Percentiles rank a stretch among this genome's conserved stretches.
Evolutionary conservation across 2,113 vertebrate genomes (phyloP).

Genomic region (Elanus axillaris): DNA sequence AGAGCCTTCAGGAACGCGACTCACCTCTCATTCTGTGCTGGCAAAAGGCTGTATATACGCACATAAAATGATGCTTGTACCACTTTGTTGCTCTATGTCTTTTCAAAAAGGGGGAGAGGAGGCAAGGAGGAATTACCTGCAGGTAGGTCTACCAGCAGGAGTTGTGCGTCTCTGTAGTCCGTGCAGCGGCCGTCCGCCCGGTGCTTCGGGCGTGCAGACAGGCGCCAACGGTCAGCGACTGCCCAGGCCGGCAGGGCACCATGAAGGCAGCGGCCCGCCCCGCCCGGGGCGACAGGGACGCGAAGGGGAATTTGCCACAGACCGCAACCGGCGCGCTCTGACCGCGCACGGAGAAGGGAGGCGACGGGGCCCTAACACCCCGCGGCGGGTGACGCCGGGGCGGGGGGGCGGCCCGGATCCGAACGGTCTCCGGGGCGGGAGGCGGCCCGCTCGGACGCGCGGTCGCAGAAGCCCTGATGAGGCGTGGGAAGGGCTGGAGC

Average conservation of each 20-base stretch:
- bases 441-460: rapidly evolving
- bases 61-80: rapidly evolving
- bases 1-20: rapidly evolving
- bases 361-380: background rate
- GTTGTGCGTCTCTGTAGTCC: rapidly evolving
- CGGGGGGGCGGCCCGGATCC: background rate
- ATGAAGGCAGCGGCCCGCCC: background rate
- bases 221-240: rapidly evolving
- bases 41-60: background rate
- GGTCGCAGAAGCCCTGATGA: background rate
- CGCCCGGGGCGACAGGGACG: rapidly evolving
- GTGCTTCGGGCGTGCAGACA: background rate
- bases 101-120: background rate
- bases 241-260: background rate
- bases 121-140: background rate
- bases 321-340: no score
- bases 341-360: rapidly evolving
- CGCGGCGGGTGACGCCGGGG: rapidly evolving
- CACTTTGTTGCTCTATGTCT: rapidly evolving
- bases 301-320: background rate
- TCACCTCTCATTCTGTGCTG: background rate
- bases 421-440: background rate
- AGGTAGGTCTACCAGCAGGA: background rate
- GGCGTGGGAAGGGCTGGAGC: rapidly evolving
- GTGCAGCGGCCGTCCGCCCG: background rate